Base-by-base conservation (phyloP, 2,888 invertebrate genomes). In the Caenorhabditis afra region DNA sequence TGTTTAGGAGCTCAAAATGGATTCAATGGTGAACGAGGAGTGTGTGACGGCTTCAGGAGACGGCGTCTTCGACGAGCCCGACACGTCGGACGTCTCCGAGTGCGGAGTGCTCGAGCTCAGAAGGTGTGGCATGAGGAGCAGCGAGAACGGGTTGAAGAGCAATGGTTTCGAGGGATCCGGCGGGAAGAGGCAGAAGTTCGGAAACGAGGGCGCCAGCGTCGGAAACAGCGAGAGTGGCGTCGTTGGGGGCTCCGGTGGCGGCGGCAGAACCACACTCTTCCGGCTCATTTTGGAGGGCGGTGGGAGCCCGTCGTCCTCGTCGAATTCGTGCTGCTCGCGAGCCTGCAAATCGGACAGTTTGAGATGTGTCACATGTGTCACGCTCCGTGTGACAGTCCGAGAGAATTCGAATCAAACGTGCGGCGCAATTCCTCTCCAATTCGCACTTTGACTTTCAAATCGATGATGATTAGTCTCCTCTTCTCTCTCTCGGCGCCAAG, bases 111-210 rank as follows among this genome's bases (percentile, higher is more conserved):
- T 67, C 4, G 74, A 52, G n/a, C 14, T 61, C 49, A 83, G 41
- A 10, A 82, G 65, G 45, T 83, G 83, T 3, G 83, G 83, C 71
- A 83, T 75, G 37, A 81, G 57, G 20, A 83, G 67, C 0, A 83
- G 61, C 20, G 79, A 79, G 0, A 83, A 47, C 8, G 83, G 83
- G 35, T 83, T 83, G 37, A 83, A 62, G 22, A 83, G 45, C 0
- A 67, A 44, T 10, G 61, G 67, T 22, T 59, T 62, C 2, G 75
- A 23, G 11, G 55, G 29, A 16, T 67, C 67, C 11, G 62, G 44
- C 3, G 62, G 53, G 23, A 77, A 59, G 0, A 70, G 37, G 39
- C 77, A 62, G 16, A 77, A 71, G 59, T 65, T 70, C n/a, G 71
- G 49, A 20, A 78, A 59, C 12, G 66, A 57, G 3, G 68, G 47